A percentile compares a stretch with the other conserved stretches of the same genome.
phyloP scores from a whole-genome alignment of 2,797 vertebrate species.

The Rhabdophis nuchalis region DNA sequence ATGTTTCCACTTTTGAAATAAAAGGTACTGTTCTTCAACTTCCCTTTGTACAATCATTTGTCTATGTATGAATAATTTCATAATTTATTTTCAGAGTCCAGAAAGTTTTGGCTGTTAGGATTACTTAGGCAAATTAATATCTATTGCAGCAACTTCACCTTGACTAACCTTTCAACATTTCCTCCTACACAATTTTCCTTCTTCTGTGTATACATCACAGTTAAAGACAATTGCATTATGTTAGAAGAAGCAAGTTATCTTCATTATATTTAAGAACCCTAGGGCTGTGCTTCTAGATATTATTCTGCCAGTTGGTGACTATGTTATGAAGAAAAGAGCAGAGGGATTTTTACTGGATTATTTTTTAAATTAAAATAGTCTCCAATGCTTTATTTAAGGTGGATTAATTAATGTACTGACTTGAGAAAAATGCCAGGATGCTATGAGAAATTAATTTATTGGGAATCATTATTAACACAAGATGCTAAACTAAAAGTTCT shows the following conservation, averaged over 20 bases:
- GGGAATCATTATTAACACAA: neutral
- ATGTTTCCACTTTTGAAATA: neutral
- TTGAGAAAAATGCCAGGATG: neutral
- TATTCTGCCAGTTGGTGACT: neutral
- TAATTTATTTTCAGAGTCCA: constrained; percentile 18
- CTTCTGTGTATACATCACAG: constrained; percentile 26
- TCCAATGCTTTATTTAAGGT: neutral
- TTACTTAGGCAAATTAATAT: constrained; percentile 49
- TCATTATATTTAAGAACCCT: neutral
- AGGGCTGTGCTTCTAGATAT: constrained; percentile 8
- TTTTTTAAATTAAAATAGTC: neutral
- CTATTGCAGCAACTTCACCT: constrained; percentile 55
- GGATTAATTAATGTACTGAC: neutral
- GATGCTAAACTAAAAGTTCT: neutral
- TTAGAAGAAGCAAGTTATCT: constrained; percentile 51
- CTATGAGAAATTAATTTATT: neutral
- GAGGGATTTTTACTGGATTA: neutral
- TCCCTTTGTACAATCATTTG: constrained; percentile 18
- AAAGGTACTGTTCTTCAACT: constrained; percentile 2
- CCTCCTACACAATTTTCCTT: constrained; percentile 56
- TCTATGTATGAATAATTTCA: constrained; percentile 20
- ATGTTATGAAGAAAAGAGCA: neutral
- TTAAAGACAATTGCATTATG: constrained; percentile 25
- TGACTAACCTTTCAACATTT: constrained; percentile 58
- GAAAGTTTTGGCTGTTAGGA: constrained; percentile 53